Percentiles rank a stretch among this genome's conserved stretches.
Evolutionary conservation across 2,113 vertebrate species (phyloP).

Genomic region (Oryctolagus cuniculus): DNA sequence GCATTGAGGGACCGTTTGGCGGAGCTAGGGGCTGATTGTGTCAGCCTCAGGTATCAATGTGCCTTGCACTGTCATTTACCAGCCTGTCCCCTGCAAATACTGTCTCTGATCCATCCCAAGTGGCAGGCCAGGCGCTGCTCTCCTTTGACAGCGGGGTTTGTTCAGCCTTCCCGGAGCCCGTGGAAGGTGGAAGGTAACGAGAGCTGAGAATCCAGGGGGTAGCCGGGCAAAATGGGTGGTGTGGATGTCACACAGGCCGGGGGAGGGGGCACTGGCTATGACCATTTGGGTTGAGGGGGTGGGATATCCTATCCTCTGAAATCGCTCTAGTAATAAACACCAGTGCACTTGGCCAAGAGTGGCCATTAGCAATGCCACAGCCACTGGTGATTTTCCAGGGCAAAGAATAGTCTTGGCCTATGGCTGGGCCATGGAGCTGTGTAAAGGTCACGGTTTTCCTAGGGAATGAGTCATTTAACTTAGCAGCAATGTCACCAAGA

Average conservation of each 20-base stretch:
- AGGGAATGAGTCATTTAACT: neutral
- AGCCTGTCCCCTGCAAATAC: slow-evolving; percentile 28
- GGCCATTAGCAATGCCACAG: neutral
- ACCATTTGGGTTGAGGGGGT: neutral
- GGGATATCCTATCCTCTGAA: neutral
- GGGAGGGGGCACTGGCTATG: neutral
- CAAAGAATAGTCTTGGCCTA: neutral
- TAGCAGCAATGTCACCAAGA: neutral
- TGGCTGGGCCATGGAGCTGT: neutral
- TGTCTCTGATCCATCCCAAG: slow-evolving; percentile 51
- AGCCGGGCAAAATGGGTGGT: neutral
- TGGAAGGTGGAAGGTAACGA: neutral
- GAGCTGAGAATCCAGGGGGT: slow-evolving; percentile 44
- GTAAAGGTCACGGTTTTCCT: neutral
- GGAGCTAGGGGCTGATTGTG: neutral
- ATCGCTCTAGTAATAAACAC: neutral
- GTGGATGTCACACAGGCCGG: neutral
- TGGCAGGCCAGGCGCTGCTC: slow-evolving; percentile 22
- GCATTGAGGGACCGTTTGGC: neutral
- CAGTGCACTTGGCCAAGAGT: neutral
- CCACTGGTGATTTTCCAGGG: slow-evolving; percentile 13
- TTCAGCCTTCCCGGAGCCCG: slow-evolving; percentile 50
- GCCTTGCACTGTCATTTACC: slow-evolving; percentile 23
- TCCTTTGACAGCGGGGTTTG: slow-evolving; percentile 18
- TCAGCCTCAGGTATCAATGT: neutral